phyloP scores from a whole-genome alignment of 2,888 invertebrate species.

The Pyralis farinalis region DNA sequence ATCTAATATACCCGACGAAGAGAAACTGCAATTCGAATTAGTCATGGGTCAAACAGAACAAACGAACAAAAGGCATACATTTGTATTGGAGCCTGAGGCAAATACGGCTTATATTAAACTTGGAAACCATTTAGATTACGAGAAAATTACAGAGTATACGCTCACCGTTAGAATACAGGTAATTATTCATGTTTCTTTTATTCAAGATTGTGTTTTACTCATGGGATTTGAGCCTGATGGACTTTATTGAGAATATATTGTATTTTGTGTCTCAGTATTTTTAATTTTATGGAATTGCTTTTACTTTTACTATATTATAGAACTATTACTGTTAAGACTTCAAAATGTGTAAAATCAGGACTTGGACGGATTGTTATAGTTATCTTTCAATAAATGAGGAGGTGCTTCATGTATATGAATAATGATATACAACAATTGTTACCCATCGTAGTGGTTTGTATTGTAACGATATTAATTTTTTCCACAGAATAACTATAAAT shows the following conservation, averaged over 20 bases:
- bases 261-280: constrained; percentile 11
- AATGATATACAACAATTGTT: too few species aligned
- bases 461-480: too few species aligned
- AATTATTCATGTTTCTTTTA: constrained; percentile 17
- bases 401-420: too few species aligned
- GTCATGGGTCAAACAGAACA: constrained; percentile 92
- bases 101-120: constrained; percentile 88
- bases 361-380: too few species aligned
- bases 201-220: too few species aligned
- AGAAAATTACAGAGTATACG: constrained; percentile 91
- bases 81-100: constrained; percentile 84
- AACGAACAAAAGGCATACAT: constrained; percentile 91
- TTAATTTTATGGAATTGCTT: not conserved
- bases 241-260: constrained; percentile 5
- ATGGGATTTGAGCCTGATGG: not conserved
- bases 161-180: constrained; percentile 89
- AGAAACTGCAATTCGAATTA: constrained; percentile 88
- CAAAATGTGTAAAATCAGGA: too few species aligned
- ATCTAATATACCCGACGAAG: constrained; percentile 88
- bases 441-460: too few species aligned
- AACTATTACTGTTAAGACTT: too few species aligned
- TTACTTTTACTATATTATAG: too few species aligned
- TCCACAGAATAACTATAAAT: constrained; percentile 86
- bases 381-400: too few species aligned
- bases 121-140: constrained; percentile 90